Conservation (phyloP, 2,113 vertebrate genomes). For the Panthera leo region DNA sequence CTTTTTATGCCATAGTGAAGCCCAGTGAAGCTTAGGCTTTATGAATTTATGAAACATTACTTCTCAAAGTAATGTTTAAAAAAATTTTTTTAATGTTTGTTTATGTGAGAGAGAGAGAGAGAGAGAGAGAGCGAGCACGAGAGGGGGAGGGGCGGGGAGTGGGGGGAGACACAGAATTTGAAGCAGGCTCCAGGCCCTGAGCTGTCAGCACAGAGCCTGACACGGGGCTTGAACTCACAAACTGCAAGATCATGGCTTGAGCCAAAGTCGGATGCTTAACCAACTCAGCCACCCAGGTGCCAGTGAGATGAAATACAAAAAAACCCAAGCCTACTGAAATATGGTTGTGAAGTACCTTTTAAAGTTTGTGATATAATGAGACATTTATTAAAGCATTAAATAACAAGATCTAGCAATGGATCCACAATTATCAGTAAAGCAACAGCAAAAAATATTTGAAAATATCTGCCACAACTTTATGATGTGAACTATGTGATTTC, state of each 20-base stretch:
- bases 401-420: not conserved
- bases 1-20: not conserved
- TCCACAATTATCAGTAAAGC: not conserved
- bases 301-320: conserved; percentile 13
- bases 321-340: conserved; percentile 17
- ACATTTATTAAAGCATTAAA: conserved; percentile 8
- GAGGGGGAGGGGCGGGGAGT: no score
- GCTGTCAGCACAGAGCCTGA: no score
- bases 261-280: no score
- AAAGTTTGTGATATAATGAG: not conserved
- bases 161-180: no score
- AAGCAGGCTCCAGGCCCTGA: no score
- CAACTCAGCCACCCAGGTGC: no score
- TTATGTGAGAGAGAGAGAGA: no score
- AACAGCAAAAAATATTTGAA: not conserved
- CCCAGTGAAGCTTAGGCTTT: not conserved
- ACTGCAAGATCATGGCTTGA: no score
- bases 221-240: no score
- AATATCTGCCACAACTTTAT: not conserved
- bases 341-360: not conserved
- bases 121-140: no score
- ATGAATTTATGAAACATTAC: no score
- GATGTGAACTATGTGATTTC: not conserved
- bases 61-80: not conserved
- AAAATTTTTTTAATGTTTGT: no score